Evolutionary conservation across 2,888 invertebrate genomes (phyloP), one percentile per base, ranked within the genome.

Genomic region (Drosophila helvetica): DNA sequence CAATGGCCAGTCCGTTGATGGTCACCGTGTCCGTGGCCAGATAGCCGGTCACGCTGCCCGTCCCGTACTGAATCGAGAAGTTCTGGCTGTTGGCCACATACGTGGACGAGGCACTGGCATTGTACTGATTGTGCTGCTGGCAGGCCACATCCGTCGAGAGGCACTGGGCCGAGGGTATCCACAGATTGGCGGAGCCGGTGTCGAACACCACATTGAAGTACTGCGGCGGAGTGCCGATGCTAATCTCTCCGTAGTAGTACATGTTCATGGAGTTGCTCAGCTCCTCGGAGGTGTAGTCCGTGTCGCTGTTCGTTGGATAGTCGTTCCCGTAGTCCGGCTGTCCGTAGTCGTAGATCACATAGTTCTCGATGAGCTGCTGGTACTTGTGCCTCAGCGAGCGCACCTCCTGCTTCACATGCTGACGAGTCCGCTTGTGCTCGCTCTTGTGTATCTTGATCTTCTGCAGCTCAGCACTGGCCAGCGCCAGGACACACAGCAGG

Each of bases 81-180:
- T 94, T 93, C 4, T 98, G 97, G 74, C 98, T 98, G 93, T 99
- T 99, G 77, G 93, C 92, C 83, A 93, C 93, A 93, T 98, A 99
- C 1, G 96, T 94, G 46, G 93, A 93, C 0, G 99, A 99, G 90
- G 95, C 95, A 69, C 91, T 93, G 84, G 96, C 95, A 93, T 99
- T 96, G 93, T 99, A 99, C 92, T 98, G 98, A 91, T 97, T 96
- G 93, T 99, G 99, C 95, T 94, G 92, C 97, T 97, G 93, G 93
- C 98, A 98, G 52, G 99, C 99, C 79, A 98, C 96, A 91, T 98
- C 98, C 65, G 96, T 96, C 91, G 94, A 93, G 90, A 96, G 94
- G 92, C 99, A 99, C 91, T 98, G 95, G 93, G 97, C 97, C 43
- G 99, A 99, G 9, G 99, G 99, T 64, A 99, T 95, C 99, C 99